Evolutionary conservation across 2,797 vertebrate species (phyloP), one percentile per base, ranked within the genome.

Genomic region (Pagetopsis macropterus): DNA sequence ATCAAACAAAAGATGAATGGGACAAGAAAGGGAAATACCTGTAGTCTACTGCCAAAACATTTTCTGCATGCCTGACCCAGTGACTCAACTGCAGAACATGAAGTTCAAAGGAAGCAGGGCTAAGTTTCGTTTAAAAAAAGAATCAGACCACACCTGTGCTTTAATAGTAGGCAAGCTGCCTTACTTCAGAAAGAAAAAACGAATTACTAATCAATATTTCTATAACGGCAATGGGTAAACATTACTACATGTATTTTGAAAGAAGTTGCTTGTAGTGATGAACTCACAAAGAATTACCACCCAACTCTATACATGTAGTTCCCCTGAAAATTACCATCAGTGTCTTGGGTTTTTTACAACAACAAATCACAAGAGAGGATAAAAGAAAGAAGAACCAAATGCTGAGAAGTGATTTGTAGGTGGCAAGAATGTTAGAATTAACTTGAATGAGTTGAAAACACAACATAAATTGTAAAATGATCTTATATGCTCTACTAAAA

Each of bases 101-200:
- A 19, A 50, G 6, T 45, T 58, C 14, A 43, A 0, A 16, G 48
- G 27, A 58, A 44, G 33, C 1, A 55, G 37, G 58, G 54, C 5
- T 65, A 40, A 33, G 23, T 61, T 27, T 44, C 15, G 58, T 66
- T 37, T 14, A 10, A 46, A 41, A 41, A 49, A 16, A 15, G 21
- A 2, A 55, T 55, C 14, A 52, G 31, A 45, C 56, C 55, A 65
- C 60, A 70, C 37, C 65, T 65, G 57, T 19, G 37, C 23, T 58
- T 41, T 16, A 46, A 4, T 49, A 33, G 9, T 14, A 9, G 27
- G 4, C 27, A 11, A 41, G 31, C 58, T 51, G 4, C 16, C 11
- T 48, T n/a, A 40, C 4, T 44, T 55, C 31, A n/a, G 16, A 49
- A 37, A 52, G 45, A 54, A 27, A 27, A 27, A 27, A 27, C 27